Evolutionary conservation across 2,888 invertebrate species (phyloP).

Genomic region (Ectobius pallidus): DNA sequence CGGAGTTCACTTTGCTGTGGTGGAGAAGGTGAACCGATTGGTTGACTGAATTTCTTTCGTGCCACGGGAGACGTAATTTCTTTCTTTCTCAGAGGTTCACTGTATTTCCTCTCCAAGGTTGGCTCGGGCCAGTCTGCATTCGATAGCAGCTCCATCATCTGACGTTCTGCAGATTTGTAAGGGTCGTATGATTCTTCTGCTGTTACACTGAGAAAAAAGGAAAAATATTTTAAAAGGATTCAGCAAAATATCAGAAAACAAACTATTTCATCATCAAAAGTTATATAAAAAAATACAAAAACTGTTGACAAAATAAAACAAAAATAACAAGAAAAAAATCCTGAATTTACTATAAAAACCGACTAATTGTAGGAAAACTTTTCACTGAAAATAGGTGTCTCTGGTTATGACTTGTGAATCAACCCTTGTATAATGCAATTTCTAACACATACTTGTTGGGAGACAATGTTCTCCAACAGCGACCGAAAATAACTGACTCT

Average conservation of each 20-base stretch:
- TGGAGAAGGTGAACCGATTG: neutral
- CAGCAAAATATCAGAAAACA: neutral
- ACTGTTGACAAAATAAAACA: too few species aligned
- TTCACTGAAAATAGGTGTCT: too few species aligned
- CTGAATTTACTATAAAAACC: too few species aligned
- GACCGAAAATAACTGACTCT: too few species aligned
- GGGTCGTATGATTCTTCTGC: slow-evolving; percentile 70
- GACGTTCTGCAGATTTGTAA: slow-evolving; percentile 78
- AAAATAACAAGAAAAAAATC: neutral
- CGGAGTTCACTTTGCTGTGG: neutral
- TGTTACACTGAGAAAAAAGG: slow-evolving; percentile 1
- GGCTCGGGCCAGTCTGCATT: slow-evolving; percentile 55
- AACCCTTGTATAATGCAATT: too few species aligned
- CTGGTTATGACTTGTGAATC: too few species aligned
- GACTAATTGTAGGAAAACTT: too few species aligned
- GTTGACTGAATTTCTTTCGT: neutral
- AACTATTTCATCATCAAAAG: neutral
- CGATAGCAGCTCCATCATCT: slow-evolving; percentile 80
- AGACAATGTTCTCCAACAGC: too few species aligned
- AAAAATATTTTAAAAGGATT: too few species aligned
- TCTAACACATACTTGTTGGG: too few species aligned
- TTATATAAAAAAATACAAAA: neutral
- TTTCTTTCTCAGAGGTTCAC: neutral
- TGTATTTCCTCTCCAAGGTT: slow-evolving; percentile 50
- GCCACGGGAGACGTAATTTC: neutral